Evolutionary conservation across 2,113 vertebrate species (phyloP).

Genomic region (Ophiodon elongatus): DNA sequence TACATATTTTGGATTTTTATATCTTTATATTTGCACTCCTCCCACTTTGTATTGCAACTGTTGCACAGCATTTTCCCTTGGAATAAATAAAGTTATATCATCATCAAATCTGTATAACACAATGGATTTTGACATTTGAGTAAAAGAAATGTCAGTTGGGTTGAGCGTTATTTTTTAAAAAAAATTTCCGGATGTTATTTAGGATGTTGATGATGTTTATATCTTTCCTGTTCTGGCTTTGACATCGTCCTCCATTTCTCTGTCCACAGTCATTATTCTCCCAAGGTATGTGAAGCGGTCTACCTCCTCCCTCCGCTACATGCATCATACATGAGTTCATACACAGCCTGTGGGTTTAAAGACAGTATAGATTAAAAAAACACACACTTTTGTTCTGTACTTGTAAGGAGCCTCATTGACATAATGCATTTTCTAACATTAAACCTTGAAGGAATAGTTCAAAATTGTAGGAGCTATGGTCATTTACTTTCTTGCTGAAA

Average conservation of each 20-base stretch:
- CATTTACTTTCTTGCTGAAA: neutral
- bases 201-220: too few relatives aligned
- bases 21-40: neutral
- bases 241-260: too few relatives aligned
- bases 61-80: neutral
- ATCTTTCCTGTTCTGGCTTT: too few relatives aligned
- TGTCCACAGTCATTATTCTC: too few relatives aligned
- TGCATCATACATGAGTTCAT: neutral
- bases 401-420: neutral
- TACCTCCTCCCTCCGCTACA: too few relatives aligned
- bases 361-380: neutral
- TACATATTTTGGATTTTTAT: neutral
- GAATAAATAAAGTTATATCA: neutral
- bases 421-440: neutral
- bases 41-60: neutral
- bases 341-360: neutral
- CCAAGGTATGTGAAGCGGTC: too few relatives aligned
- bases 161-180: too few relatives aligned
- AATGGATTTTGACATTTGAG: too few relatives aligned
- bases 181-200: too few relatives aligned
- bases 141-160: too few relatives aligned
- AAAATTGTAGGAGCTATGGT: neutral
- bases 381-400: neutral
- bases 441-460: neutral
- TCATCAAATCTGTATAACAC: too few relatives aligned